Evolutionary conservation across 2,888 invertebrate species (phyloP).

Genomic region (Iselma pallidipennis): DNA sequence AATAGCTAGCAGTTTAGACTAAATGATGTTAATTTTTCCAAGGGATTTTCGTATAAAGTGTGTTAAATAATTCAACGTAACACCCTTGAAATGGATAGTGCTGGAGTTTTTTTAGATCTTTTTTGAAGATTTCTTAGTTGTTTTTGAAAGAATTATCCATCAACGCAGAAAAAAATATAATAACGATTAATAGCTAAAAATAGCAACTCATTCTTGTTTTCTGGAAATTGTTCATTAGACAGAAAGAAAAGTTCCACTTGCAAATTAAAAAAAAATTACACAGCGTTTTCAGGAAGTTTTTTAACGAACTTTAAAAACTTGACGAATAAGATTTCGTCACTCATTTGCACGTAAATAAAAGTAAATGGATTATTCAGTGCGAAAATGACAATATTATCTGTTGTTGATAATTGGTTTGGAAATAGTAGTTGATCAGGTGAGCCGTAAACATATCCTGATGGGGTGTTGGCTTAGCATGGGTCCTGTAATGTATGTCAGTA

Average conservation of each 20-base stretch:
- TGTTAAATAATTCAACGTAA: too few species aligned
- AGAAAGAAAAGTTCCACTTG: slow-evolving; percentile 2
- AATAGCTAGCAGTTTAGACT: neutral
- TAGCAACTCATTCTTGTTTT: slow-evolving; percentile 4
- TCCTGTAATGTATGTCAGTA: slow-evolving; percentile 19
- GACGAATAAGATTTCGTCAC: neutral
- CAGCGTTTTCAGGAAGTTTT: slow-evolving; percentile 8
- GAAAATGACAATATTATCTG: neutral
- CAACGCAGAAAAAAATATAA: neutral
- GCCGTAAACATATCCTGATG: slow-evolving; percentile 8
- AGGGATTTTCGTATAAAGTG: too few species aligned
- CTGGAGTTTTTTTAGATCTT: too few species aligned
- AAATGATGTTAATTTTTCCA: neutral
- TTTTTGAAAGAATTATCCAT: neutral
- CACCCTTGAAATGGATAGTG: too few species aligned
- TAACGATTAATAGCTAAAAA: neutral
- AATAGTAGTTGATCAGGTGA: neutral
- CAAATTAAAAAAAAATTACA: slow-evolving; percentile 13
- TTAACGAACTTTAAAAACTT: neutral
- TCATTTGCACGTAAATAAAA: too few species aligned
- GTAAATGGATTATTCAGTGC: too few species aligned
- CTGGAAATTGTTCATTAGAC: slow-evolving; percentile 16
- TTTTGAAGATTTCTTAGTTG: too few species aligned
- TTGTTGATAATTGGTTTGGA: neutral
- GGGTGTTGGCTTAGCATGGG: slow-evolving; percentile 16